These are phyloP conservation scores for Diadegma fenestrale DNA, from an alignment of 2,888 invertebrate species.

Conservation along the genomic window DNA sequence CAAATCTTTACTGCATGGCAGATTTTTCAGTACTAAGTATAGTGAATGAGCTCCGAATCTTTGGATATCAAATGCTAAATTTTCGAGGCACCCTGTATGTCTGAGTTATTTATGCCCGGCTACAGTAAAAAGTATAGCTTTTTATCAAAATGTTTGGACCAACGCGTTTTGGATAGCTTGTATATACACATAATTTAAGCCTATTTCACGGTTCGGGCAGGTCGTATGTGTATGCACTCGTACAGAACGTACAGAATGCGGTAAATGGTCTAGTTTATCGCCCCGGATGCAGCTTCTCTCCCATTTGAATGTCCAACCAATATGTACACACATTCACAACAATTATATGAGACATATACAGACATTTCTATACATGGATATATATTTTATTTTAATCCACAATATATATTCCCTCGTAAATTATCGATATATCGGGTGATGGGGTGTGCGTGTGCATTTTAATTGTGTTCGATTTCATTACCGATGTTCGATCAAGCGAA, in stretches of 20 bases:
- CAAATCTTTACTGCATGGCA: too few species aligned
- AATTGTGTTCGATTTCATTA: conserved; percentile 47
- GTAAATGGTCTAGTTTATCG: conserved; percentile 53
- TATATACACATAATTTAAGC: neutral
- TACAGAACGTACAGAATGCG: neutral
- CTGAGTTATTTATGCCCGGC: too few species aligned
- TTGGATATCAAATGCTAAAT: neutral
- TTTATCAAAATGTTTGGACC: too few species aligned
- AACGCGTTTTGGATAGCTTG: neutral
- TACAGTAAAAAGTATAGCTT: too few species aligned
- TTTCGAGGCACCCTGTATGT: neutral
- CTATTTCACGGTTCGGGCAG: conserved; percentile 7
- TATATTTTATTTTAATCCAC: neutral
- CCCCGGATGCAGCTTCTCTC: conserved; percentile 25
- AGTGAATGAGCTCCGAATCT: too few species aligned
- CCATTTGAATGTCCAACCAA: conserved; percentile 44
- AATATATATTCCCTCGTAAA: conserved; percentile 25
- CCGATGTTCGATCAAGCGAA: conserved; percentile 38
- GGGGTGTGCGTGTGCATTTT: conserved; percentile 23
- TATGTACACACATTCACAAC: neutral
- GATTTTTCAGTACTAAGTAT: too few species aligned
- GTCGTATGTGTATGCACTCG: conserved; percentile 21
- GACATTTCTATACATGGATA: neutral
- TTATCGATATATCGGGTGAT: conserved; percentile 25
- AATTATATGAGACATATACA: neutral